A percentile compares a stretch with the other conserved stretches of the same genome.
These are phyloP conservation scores for Glaucopsyche alexis DNA, from an alignment of 2,888 invertebrate genomes.

Conservation along the genomic window DNA sequence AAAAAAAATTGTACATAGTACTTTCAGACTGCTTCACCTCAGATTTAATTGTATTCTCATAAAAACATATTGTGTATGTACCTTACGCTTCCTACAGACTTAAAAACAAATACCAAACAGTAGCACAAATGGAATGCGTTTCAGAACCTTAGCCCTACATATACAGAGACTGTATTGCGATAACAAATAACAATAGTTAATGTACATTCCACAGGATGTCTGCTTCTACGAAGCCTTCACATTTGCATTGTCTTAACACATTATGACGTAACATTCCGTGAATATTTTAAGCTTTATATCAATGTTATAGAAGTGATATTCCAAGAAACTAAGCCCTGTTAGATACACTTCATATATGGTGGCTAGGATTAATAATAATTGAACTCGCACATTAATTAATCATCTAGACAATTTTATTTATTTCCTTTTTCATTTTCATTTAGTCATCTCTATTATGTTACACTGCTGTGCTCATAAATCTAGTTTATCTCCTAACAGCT, in stretches of 20 bases:
- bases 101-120: constrained; percentile 14
- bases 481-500: background rate
- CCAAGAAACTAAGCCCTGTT: constrained; percentile 35
- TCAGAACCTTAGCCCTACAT: background rate
- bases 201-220: constrained; percentile 51
- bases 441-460: background rate
- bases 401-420: constrained; percentile 55
- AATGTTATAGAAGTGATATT: constrained; percentile 36
- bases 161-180: constrained; percentile 3
- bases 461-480: background rate
- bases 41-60: constrained; percentile 3
- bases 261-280: background rate
- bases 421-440: constrained; percentile 49
- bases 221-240: constrained; percentile 42
- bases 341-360: constrained; percentile 39
- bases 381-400: constrained; percentile 52
- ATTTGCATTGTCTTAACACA: constrained; percentile 43
- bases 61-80: constrained; percentile 3
- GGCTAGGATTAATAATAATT: constrained; percentile 43
- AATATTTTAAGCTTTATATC: constrained; percentile 31
- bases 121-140: background rate
- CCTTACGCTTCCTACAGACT: background rate
- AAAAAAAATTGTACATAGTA: background rate
- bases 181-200: constrained; percentile 55
- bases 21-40: no score